Base-by-base conservation (phyloP, 1,140 invertebrate genomes). In the Monomorium pharaonis region DNA sequence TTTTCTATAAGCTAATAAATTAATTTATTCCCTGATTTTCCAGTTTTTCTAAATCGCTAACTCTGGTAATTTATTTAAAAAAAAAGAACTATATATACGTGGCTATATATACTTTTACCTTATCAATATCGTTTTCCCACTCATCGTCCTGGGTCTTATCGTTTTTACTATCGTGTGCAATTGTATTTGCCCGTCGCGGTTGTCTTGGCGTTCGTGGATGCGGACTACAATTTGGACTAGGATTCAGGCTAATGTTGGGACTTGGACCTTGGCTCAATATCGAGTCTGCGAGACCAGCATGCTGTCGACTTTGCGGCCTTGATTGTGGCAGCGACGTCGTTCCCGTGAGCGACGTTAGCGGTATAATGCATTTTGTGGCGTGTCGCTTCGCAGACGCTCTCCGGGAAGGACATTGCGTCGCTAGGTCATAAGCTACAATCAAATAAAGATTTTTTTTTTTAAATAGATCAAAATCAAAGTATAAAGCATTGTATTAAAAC, bases 281-380 rank as follows among this genome's bases (percentile, higher is more conserved):
- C 0, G 85, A 77, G 7, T 89, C 90, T 0, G 86, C 84, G 1
- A 83, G 54, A 2, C 87, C 87, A 18, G 87, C 37, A n/a, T 90
- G 89, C 30, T 94, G 93, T n/a, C 93, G 93, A 86, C 94, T 94
- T 4, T 94, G 94, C 7, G 96, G 96, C 56, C 96, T 92, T 3
- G 97, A 97, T 89, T 97, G 97, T 37, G 97, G 97, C 84, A 97
- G 95, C 4, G 97, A 97, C 60, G 97, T 96, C 37, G 95, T 96
- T 0, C 95, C 96, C 10, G 92, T 90, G 91, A 93, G 94, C 94
- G 92, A 95, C 94, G 89, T 89, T 88, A 94, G 90, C 91, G 93
- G 92, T 95, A 95, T 84, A 91, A 88, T 86, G 51, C 89, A 95
- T 10, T 96, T 96, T 16, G 97, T 96, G 0, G 97, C 97, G 93